Conservation (phyloP, 2,113 vertebrate genomes). For the Sylvicapra grimmia region DNA sequence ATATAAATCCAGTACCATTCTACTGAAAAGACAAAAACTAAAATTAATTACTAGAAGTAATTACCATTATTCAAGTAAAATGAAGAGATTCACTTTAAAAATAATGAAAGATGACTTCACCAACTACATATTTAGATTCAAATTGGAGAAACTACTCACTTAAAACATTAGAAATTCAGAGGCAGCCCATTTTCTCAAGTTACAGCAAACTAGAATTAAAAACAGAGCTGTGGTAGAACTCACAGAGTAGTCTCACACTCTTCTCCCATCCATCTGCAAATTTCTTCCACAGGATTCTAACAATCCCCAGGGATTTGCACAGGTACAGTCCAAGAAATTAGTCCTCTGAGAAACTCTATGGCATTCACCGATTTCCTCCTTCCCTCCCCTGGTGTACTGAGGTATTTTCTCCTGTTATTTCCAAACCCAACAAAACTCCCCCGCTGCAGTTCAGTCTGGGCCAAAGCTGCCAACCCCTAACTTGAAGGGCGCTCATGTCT, state of each 20-base stretch:
- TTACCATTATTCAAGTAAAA: neutral
- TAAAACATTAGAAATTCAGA: slow-evolving; percentile 38
- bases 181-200: neutral
- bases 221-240: neutral
- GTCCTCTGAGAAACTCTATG: neutral
- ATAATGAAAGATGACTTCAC: neutral
- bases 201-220: neutral
- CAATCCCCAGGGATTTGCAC: neutral
- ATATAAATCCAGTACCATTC: neutral
- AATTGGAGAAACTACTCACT: neutral
- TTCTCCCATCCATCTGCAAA: neutral
- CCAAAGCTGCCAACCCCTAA: neutral
- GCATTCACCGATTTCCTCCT: neutral
- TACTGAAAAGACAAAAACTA: slow-evolving; percentile 4
- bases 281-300: slow-evolving; percentile 25
- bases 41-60: slow-evolving; percentile 13
- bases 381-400: neutral
- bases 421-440: neutral
- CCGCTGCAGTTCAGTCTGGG: neutral
- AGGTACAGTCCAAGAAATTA: neutral
- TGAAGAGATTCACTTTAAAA: slow-evolving; percentile 21
- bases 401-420: neutral
- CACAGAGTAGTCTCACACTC: neutral
- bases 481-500: neutral
- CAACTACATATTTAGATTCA: slow-evolving; percentile 22